These are phyloP conservation scores for Pogonognathellus flavescens DNA, from an alignment of 1,140 invertebrate species.

Conservation along the genomic window DNA sequence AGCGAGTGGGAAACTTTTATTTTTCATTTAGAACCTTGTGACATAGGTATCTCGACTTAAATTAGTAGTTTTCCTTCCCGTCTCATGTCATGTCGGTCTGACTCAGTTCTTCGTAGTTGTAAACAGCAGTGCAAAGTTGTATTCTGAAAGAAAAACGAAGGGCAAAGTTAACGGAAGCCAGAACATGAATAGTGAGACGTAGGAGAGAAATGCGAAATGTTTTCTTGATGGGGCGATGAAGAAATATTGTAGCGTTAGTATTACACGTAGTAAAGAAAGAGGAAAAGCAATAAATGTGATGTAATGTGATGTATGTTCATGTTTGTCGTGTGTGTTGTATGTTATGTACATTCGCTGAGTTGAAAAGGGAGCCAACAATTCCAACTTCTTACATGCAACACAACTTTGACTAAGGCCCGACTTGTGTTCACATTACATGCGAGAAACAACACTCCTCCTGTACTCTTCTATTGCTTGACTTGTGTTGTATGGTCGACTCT, in stretches of 20 bases:
- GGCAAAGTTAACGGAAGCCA: neutral
- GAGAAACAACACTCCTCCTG: too few relatives aligned
- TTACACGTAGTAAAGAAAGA: slow-evolving; percentile 9
- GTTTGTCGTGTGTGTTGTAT: neutral
- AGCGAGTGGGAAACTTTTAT: slow-evolving; percentile 29
- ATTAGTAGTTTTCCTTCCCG: slow-evolving; percentile 18
- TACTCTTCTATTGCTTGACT: neutral
- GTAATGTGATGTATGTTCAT: slow-evolving; percentile 33
- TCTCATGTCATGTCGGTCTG: neutral
- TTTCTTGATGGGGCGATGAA: slow-evolving; percentile 40
- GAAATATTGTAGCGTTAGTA: slow-evolving; percentile 41
- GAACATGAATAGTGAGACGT: neutral
- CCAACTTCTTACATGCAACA: neutral
- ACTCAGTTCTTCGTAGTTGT: too few relatives aligned
- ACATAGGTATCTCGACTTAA: neutral
- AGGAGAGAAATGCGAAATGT: slow-evolving; percentile 5
- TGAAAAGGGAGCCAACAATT: slow-evolving; percentile 25
- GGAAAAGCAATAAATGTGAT: slow-evolving; percentile 23
- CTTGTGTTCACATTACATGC: too few relatives aligned
- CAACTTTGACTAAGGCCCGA: neutral
- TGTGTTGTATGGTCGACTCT: neutral
- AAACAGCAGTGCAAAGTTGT: too few relatives aligned
- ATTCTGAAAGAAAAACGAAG: neutral
- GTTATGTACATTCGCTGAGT: neutral
- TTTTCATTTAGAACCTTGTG: slow-evolving; percentile 28